Percentiles rank a stretch among this genome's conserved stretches.
These are phyloP conservation scores for Lathronympha strigana DNA, from an alignment of 2,888 invertebrate genomes.

Conservation along the genomic window DNA sequence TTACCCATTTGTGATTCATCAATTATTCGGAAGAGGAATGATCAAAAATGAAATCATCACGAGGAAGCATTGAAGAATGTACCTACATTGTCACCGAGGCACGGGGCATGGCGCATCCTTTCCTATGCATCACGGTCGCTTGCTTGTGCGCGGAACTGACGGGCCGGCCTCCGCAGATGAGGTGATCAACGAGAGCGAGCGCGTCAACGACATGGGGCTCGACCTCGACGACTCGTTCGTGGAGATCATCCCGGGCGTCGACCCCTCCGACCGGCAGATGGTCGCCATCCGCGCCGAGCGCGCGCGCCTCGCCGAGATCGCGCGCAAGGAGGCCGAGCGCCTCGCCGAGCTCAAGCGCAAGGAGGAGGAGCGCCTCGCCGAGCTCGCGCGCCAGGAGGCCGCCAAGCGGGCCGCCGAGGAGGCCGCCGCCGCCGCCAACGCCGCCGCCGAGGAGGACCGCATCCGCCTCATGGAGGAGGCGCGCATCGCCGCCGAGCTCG, in stretches of 20 bases:
- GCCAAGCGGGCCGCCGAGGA: slow-evolving; percentile 53
- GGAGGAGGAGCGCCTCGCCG: slow-evolving; percentile 42
- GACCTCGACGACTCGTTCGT: slow-evolving; percentile 97
- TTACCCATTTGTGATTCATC: slow-evolving; percentile 27
- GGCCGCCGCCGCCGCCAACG: slow-evolving; percentile 51
- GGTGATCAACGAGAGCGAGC: slow-evolving; percentile 94
- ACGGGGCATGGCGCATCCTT: slow-evolving; percentile 65
- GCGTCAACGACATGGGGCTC: slow-evolving; percentile 96
- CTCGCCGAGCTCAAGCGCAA: slow-evolving; percentile 40
- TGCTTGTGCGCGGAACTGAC: slow-evolving; percentile 51
- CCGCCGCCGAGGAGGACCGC: slow-evolving; percentile 45
- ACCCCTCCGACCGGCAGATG: slow-evolving; percentile 70
- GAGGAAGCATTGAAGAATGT: slow-evolving; percentile 23
- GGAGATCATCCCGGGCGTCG: slow-evolving; percentile 88
- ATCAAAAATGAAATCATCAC: slow-evolving; percentile 34
- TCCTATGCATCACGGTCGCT: slow-evolving; percentile 50
- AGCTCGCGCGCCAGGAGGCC: slow-evolving; percentile 54
- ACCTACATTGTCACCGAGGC: slow-evolving; percentile 63
- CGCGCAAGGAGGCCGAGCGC: slow-evolving; percentile 56
- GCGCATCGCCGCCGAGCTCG: slow-evolving; percentile 48
- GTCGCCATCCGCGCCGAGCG: slow-evolving; percentile 56
- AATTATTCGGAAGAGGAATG: slow-evolving; percentile 52
- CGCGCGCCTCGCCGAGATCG: slow-evolving; percentile 43
- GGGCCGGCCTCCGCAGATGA: slow-evolving; percentile 87
- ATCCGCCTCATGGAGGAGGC: slow-evolving; percentile 42